Evolutionary conservation across 1,140 invertebrate species (phyloP), one percentile per base, ranked within the genome.

Genomic region (Ooceraea biroi): DNA sequence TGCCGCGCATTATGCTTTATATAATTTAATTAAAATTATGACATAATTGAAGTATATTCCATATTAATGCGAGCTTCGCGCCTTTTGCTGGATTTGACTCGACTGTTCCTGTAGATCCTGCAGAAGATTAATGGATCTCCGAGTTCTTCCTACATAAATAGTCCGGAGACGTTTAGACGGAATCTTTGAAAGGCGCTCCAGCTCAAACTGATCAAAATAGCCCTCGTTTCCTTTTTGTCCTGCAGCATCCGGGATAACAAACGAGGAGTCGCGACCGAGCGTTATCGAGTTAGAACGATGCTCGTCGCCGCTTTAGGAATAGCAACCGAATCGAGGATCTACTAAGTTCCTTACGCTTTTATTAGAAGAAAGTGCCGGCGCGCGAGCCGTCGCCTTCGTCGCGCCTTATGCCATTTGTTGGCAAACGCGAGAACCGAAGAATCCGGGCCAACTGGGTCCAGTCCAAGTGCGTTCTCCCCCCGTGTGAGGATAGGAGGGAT

Each of bases 371-470:
- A 82, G 80, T 61, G 58, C 69, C 52, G 58, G 55, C 57, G 69
- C 22, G 30, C 55, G 69, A 68, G 58, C 69, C 36, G 25, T 52
- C 80, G 82, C 63, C 65, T 63, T 57, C 27, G 36, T 68, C 57
- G 57, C 84, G 86, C 87, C 87, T 88, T 88, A 88, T 88, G 86
- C 82, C 83, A 85, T 88, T 88, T 88, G 87, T 88, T 88, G 86
- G 87, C 87, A 88, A 44, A 88, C 57, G 83, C 82, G 83, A 88
- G 87, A 77, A 85, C 69, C 87, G 86, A 83, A 76, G 88, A 77
- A 80, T 89, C 89, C 88, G 84, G 71, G 91, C 92, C 93, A 93
- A 89, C 91, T 93, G 92, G 92, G 91, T 84, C 60, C 71, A 89
- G 85, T 93, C 92, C 92, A 93, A 93, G 90, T 91, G 87, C 88